Conservation (phyloP, 2,888 invertebrate species). For the Caenorhabditis japonica region DNA sequence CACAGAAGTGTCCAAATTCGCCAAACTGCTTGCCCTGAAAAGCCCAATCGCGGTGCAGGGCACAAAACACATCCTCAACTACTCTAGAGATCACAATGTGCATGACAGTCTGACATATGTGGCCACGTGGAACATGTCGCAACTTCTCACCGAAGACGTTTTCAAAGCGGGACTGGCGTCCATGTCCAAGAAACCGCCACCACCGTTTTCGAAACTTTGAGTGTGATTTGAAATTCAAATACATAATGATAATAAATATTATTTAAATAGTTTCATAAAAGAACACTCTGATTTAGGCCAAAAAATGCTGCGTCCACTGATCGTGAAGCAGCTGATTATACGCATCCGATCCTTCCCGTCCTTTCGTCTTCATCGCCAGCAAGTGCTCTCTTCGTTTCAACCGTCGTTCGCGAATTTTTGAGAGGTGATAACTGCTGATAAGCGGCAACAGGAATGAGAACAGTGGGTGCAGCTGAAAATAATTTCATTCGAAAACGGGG, state of each 20-base stretch:
- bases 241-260: not conserved
- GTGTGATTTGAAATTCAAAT: not conserved
- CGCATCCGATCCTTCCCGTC: constrained; percentile 50
- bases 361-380: constrained; percentile 43
- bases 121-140: constrained; percentile 85
- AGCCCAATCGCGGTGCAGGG: constrained; percentile 95
- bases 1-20: constrained; percentile 80
- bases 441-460: constrained; percentile 45
- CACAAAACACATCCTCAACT: constrained; percentile 86
- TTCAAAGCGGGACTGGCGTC: constrained; percentile 85
- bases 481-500: too few relatives aligned
- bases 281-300: constrained; percentile 10
- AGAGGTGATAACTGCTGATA: constrained; percentile 40
- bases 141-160: constrained; percentile 90
- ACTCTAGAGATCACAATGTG: constrained; percentile 89
- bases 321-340: constrained; percentile 43
- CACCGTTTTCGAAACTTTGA: constrained; percentile 53
- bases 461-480: constrained; percentile 47
- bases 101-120: constrained; percentile 83
- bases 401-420: constrained; percentile 35
- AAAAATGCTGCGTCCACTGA: constrained; percentile 43
- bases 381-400: constrained; percentile 28
- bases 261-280: not conserved
- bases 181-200: constrained; percentile 48
- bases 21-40: constrained; percentile 86